Conservation (phyloP, 2,888 invertebrate genomes). For the Sthenelais limicola region DNA sequence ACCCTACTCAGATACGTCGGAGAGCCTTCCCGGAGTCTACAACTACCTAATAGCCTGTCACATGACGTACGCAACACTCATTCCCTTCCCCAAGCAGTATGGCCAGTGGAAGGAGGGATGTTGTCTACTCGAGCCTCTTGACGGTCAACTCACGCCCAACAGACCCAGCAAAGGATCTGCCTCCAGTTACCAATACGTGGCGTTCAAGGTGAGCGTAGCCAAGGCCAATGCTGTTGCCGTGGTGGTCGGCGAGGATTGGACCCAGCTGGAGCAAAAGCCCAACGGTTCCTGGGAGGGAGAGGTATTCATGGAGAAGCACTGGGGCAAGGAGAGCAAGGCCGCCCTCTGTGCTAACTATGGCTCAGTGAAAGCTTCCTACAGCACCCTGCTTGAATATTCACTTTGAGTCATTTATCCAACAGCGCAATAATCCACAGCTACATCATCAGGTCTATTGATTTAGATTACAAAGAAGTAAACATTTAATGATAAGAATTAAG, state of each 20-base stretch:
- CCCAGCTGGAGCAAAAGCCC: constrained; percentile 63
- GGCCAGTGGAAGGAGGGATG: constrained; percentile 73
- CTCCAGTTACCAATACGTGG: constrained; percentile 47
- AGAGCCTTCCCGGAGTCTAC: constrained; percentile 71
- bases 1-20: constrained; percentile 65
- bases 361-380: constrained; percentile 68
- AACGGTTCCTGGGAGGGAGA: constrained; percentile 65
- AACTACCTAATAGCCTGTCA: constrained; percentile 71
- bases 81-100: constrained; percentile 72
- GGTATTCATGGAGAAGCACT: constrained; percentile 61
- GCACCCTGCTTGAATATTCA: constrained; percentile 69
- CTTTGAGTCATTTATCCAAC: constrained; percentile 56
- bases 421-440: no score
- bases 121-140: constrained; percentile 67
- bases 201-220: constrained; percentile 66
- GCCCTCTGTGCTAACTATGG: constrained; percentile 71
- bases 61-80: constrained; percentile 53
- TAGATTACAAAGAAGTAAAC: no score
- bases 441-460: no score
- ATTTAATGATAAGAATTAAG: no score
- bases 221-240: constrained; percentile 70
- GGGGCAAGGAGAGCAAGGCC: constrained; percentile 61
- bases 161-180: constrained; percentile 54
- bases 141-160: constrained; percentile 56
- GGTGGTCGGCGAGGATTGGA: constrained; percentile 70